A percentile compares a stretch with the other conserved stretches of the same genome.
Evolutionary conservation across 1,140 invertebrate genomes (phyloP).

Genomic region (Oryctes rhinoceros): DNA sequence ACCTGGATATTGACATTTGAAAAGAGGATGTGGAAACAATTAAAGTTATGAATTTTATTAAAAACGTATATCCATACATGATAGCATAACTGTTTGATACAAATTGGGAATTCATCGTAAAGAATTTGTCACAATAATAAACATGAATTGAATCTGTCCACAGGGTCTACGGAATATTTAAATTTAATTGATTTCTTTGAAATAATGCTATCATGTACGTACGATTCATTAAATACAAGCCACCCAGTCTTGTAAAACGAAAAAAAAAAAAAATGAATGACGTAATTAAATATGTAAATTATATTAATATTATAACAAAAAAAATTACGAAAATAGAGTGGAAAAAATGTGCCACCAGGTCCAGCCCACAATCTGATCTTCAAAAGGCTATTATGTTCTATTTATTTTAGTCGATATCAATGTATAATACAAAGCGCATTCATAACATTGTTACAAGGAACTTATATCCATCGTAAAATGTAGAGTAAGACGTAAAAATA

Average conservation of each 20-base stretch:
- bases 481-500: not conserved
- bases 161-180: too few species aligned
- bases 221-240: not conserved
- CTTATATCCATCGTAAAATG: not conserved
- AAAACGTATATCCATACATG: not conserved
- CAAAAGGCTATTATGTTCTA: not conserved
- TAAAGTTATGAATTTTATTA: not conserved
- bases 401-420: conserved; percentile 6
- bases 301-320: not conserved
- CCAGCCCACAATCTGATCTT: conserved; percentile 11
- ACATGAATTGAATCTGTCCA: too few species aligned
- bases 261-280: not conserved
- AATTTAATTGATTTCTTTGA: too few species aligned
- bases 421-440: conserved; percentile 15
- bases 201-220: not conserved
- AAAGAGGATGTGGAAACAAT: not conserved
- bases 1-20: conserved; percentile 12
- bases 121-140: too few species aligned
- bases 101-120: not conserved
- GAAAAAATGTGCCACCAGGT: conserved; percentile 1
- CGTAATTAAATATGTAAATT: not conserved
- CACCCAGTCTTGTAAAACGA: not conserved
- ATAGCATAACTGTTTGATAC: not conserved
- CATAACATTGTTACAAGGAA: not conserved
- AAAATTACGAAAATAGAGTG: not conserved